Evolutionary conservation across 2,888 invertebrate species (phyloP).

Genomic region (Diarsia brunnea): DNA sequence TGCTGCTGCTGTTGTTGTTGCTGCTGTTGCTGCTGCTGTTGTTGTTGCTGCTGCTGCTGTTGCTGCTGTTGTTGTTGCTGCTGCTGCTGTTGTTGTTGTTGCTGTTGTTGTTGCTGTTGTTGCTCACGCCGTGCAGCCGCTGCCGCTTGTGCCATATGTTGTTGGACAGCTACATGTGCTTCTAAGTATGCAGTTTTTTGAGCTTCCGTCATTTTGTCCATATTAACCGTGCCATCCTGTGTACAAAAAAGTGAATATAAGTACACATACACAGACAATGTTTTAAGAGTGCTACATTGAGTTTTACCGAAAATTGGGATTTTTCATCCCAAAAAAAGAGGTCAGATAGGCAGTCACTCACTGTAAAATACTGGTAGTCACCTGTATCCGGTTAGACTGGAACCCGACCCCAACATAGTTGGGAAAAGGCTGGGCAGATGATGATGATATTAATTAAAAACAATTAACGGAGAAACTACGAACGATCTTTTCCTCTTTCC

Average conservation of each 20-base stretch:
- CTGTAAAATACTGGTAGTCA: no score
- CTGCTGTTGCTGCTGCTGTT: conserved; percentile 82
- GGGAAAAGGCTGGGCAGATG: no score
- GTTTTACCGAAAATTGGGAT: no score
- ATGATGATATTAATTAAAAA: no score
- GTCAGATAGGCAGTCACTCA: no score
- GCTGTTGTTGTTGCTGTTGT: conserved; percentile 86
- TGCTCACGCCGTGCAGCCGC: conserved; percentile 89
- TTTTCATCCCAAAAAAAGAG: no score
- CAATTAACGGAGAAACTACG: no score
- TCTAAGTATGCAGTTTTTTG: conserved; percentile 94
- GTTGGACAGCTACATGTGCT: conserved; percentile 94
- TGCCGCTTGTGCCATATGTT: conserved; percentile 94
- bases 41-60: conserved; percentile 86
- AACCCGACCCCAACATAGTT: no score
- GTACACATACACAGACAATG: no score
- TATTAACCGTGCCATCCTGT: conserved; percentile 93
- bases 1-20: conserved; percentile 81
- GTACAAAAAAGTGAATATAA: neutral
- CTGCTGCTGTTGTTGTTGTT: conserved; percentile 74
- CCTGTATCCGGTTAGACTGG: no score
- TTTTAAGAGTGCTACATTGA: no score
- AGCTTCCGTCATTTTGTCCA: conserved; percentile 94
- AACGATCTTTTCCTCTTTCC: neutral
- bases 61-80: conserved; percentile 82